Evolutionary conservation across 2,113 vertebrate species (phyloP).

Genomic region (Fukomys damarensis): DNA sequence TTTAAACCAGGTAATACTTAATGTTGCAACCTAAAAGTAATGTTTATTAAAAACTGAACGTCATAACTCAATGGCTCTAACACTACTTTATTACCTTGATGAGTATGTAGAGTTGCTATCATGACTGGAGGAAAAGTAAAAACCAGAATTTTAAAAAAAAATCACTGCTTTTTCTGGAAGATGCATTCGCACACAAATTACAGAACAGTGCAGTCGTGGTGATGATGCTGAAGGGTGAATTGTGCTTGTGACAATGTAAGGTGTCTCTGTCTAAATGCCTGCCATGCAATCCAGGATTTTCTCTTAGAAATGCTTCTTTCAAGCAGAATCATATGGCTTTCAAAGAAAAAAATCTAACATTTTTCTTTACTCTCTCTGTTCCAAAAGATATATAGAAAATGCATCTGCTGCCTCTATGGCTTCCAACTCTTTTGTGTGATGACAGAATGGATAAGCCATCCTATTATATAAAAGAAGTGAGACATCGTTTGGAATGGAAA

Average conservation of each 20-base stretch:
- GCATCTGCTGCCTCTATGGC: not conserved
- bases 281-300: conserved; percentile 14
- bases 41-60: not conserved
- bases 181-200: not conserved
- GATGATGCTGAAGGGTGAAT: not conserved
- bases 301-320: conserved; percentile 74
- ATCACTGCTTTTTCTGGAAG: not conserved
- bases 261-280: not conserved
- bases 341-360: conserved; percentile 67
- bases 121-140: not conserved
- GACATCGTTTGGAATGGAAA: conserved; percentile 33
- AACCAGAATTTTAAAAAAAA: not conserved
- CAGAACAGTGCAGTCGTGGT: not conserved
- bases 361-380: conserved; percentile 59
- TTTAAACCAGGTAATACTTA: not conserved
- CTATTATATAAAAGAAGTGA: conserved; percentile 14
- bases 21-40: not conserved
- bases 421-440: conserved; percentile 25
- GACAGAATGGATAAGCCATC: conserved; percentile 42
- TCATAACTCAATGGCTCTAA: not conserved
- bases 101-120: not conserved
- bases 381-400: conserved; percentile 66
- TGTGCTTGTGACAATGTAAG: not conserved
- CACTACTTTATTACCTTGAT: not conserved
- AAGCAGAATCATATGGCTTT: conserved; percentile 75